Base-by-base conservation (phyloP, 2,113 vertebrate species). In the Xyliphius kryptos region DNA sequence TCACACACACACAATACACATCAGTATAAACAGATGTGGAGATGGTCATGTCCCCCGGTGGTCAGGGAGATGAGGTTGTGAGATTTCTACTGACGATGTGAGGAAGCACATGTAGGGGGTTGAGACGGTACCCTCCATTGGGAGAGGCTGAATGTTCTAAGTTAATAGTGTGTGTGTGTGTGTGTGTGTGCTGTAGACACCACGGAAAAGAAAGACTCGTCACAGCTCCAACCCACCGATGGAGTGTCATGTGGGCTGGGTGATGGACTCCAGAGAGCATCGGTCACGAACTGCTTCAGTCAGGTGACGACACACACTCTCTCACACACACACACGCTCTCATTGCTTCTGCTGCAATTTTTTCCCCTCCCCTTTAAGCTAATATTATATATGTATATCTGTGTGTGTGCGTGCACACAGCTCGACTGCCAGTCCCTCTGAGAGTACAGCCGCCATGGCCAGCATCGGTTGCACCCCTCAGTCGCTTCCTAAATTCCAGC, bases 231-330 rank as follows among this genome's bases (percentile, higher is more conserved):
- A 99, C 76, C 96, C 96, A 0, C 96, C 96, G 0, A 83, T 98
- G 90, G 96, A 99, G 82, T 96, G 93, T 68, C 96, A 99, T 0
- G 95, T 99, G 3, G 96, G 96, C 72, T 99, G 96, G 96, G 96
- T 99, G 68, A 99, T 99, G 96, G 96, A 99, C 78, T 98, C 96
- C 9, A 84, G 96, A 17, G 96, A 99, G 67, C 96, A 98, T 74
- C 87, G 94, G 44, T 95, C 96, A 9, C 85, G 95, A 21, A 96
- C 95, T 0, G 91, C 94, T 50, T 98, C 96, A 0, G 93, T 98
- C 83, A 98, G 95, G 94, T 97, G 80, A 12, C 6, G 3, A 11
- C 15, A 1, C 20, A 3, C 20, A 17, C 43, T 21, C 22, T 3
- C 22, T 3, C 22, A 26, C 22, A 46, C 48, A 36, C 55, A 16